These are phyloP conservation scores for Ondatra zibethicus DNA, from an alignment of 2,113 vertebrate species.

Conservation along the genomic window DNA sequence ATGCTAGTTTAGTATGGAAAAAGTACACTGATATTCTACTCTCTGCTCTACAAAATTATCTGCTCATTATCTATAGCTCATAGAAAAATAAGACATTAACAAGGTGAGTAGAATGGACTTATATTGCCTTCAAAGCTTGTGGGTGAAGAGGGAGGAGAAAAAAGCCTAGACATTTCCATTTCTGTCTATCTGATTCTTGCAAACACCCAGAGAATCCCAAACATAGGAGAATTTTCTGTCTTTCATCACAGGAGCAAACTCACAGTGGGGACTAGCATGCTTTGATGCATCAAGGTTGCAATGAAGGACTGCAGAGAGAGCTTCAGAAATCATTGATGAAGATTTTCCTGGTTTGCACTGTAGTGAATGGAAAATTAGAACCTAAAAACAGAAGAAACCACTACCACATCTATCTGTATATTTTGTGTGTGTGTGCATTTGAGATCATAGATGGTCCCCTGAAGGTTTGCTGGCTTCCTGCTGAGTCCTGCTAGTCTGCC, in stretches of 20 bases:
- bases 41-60: slow-evolving; percentile 2
- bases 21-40: background rate
- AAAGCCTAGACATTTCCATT: background rate
- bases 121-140: background rate
- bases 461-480: slow-evolving; percentile 36
- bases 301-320: background rate
- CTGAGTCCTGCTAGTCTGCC: slow-evolving; percentile 3
- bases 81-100: slow-evolving; percentile 15
- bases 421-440: background rate
- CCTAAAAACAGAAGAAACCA: background rate
- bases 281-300: background rate
- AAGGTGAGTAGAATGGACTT: background rate
- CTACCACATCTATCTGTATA: background rate
- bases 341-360: background rate
- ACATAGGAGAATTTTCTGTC: background rate
- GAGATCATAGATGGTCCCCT: background rate
- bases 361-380: slow-evolving; percentile 39
- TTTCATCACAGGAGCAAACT: background rate
- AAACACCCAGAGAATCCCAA: background rate
- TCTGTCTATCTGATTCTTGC: background rate
- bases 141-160: background rate
- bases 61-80: background rate
- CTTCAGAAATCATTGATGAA: background rate
- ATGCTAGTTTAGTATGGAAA: background rate
- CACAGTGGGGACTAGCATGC: background rate